Conservation (phyloP, 2,888 invertebrate species). For the Sussaba pulchella region DNA sequence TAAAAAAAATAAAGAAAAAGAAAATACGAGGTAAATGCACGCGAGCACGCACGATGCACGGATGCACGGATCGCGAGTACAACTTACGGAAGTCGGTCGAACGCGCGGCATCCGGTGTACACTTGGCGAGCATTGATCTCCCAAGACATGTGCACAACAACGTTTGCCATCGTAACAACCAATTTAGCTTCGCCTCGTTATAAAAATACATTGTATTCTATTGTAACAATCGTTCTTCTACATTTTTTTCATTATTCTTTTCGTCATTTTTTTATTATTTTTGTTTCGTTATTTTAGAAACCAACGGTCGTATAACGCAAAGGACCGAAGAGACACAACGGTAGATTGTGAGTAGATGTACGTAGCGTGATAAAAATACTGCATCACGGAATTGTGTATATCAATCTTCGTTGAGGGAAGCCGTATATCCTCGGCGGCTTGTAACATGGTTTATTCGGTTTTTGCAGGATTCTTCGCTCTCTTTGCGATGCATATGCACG, state of each 20-base stretch:
- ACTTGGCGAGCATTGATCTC: constrained; percentile 45
- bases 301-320: background rate
- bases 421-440: constrained; percentile 8
- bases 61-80: constrained; percentile 64
- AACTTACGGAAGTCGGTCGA: constrained; percentile 61
- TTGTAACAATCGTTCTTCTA: background rate
- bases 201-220: constrained; percentile 12
- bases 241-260: background rate
- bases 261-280: too few species aligned
- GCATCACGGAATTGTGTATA: constrained; percentile 2
- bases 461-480: constrained; percentile 2
- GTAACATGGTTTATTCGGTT: constrained; percentile 35
- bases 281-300: background rate
- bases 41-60: constrained; percentile 61
- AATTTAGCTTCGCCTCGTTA: constrained; percentile 7
- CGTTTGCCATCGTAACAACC: constrained; percentile 8
- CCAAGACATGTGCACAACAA: constrained; percentile 10
- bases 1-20: constrained; percentile 36
- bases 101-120: constrained; percentile 55
- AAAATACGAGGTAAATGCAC: constrained; percentile 53
- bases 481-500: constrained; percentile 27
- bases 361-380: constrained; percentile 22
- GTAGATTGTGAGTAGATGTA: background rate
- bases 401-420: background rate
- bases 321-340: background rate